phyloP scores from a whole-genome alignment of 2,888 invertebrate species.

The Cordilura impudica region DNA sequence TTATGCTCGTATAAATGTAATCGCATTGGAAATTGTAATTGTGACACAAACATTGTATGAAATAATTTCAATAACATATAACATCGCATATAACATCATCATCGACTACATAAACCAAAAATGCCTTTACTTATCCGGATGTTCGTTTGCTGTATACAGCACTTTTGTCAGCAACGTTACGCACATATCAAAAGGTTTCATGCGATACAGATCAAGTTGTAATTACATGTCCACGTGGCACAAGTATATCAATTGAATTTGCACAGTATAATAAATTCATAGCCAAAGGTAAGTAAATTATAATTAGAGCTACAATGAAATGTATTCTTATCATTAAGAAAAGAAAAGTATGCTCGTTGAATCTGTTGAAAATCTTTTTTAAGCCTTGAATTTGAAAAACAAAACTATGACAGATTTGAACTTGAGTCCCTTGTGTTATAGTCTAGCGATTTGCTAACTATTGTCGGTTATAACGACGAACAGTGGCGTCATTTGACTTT shows the following conservation, averaged over 20 bases:
- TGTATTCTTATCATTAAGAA: no score
- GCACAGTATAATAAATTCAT: constrained; percentile 84
- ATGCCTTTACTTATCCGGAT: constrained; percentile 22
- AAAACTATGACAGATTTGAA: no score
- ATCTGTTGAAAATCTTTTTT: no score
- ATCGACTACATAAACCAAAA: constrained; percentile 12
- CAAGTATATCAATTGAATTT: constrained; percentile 92
- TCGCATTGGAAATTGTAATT: constrained; percentile 32
- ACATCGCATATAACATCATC: constrained; percentile 1
- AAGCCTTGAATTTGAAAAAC: no score
- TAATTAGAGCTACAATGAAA: no score
- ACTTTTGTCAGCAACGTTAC: constrained; percentile 92
- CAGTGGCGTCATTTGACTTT: no score
- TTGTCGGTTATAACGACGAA: no score
- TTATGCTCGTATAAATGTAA: constrained; percentile 26
- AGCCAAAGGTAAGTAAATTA: constrained; percentile 73
- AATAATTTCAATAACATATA: constrained; percentile 8
- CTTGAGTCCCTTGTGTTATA: no score
- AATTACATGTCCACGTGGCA: constrained; percentile 93
- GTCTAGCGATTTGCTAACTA: no score
- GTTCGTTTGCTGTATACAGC: constrained; percentile 80
- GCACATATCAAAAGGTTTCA: constrained; percentile 93
- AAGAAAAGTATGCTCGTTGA: no score
- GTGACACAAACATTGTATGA: constrained; percentile 34
- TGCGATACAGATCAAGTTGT: constrained; percentile 94